These are phyloP conservation scores for Smutsia gigantea DNA, from an alignment of 2,797 vertebrate genomes.

Conservation along the genomic window DNA sequence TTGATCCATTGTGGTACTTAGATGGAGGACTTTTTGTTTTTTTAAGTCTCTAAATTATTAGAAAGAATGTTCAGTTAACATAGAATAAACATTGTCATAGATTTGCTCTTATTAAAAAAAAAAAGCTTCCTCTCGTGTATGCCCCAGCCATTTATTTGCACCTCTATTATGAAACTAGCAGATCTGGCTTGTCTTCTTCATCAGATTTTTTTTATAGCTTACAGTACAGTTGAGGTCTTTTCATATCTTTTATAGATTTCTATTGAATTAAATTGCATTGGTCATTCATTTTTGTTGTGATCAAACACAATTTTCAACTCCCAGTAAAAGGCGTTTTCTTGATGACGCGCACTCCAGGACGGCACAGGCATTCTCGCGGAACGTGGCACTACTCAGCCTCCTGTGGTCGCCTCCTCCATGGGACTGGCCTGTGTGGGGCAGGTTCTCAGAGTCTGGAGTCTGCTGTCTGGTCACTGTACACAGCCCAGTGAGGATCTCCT, in stretches of 20 bases:
- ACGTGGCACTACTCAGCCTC: accelerated
- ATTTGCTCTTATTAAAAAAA: neutral
- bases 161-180: neutral
- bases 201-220: neutral
- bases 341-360: accelerated
- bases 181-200: neutral
- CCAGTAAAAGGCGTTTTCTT: neutral
- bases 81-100: neutral
- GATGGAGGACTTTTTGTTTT: neutral
- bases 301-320: neutral
- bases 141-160: neutral
- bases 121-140: neutral
- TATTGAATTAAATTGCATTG: neutral
- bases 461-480: neutral
- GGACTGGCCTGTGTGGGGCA: no score
- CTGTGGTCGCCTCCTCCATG: no score
- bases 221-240: neutral
- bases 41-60: neutral
- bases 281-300: neutral
- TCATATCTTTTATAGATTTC: neutral
- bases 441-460: neutral
- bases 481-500: neutral
- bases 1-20: neutral
- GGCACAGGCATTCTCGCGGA: neutral
- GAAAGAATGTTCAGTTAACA: neutral